Base-by-base conservation (phyloP, 1,140 invertebrate species). In the Pygmarrhopalites habei region DNA sequence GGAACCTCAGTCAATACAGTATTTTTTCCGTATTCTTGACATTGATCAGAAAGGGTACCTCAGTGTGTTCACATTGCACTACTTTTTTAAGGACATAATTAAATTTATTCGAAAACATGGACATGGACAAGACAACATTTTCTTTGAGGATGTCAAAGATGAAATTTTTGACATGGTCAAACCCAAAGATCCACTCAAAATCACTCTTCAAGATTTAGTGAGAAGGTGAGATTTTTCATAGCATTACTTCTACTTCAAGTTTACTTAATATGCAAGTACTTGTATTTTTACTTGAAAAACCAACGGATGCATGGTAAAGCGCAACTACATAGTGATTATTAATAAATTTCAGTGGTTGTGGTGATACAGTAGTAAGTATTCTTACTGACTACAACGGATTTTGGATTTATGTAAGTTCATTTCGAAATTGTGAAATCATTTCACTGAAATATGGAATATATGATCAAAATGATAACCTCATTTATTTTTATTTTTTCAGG, bases 151-250 rank as follows among this genome's bases (percentile, higher is more conserved):
- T 79, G 88, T 98, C 0, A 94, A 95, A 78, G 90, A 97, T 79
- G 93, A 97, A 79, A 92, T 98, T 70, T 97, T 96, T 79, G 94
- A 98, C 77, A 97, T 98, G 93, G 89, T 96, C 0, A 88, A 91
- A 71, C 92, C 94, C 1, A 81, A 80, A 58, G 83, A 95, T 78
- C 86, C 90, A 0, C 79, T 83, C 3, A 85, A 85, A 74, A 95
- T 98, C 67, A 95, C 92, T 0, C 76, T 95, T 1, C 82, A 87
- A 72, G 94, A 98, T 81, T 79, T 98, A 55, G 77, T 84, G 17
- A 74, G 74, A 32, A 79, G 81, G 80, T 81, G 70, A 64, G 32
- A 7, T 21, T 64, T n/a, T n/a, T n/a, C n/a, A n/a, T n/a, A n/a
- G n/a, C n/a, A n/a, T n/a, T n/a, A n/a, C n/a, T n/a, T n/a, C n/a